Evolutionary conservation across 1,140 invertebrate genomes (phyloP), one percentile per base, ranked within the genome.

Genomic region (Babylonia areolata): DNA sequence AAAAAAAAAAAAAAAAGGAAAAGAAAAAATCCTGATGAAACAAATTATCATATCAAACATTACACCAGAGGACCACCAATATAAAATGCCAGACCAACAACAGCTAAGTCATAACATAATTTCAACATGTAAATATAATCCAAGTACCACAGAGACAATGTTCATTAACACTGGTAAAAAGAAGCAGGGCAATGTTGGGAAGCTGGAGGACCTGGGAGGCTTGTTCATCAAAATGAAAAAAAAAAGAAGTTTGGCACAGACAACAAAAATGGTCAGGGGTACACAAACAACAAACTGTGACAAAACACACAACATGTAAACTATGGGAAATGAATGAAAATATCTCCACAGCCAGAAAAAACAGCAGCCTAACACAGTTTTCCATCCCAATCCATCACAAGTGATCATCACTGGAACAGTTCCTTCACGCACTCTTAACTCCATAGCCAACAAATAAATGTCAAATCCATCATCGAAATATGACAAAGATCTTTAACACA

Each of bases 91-190:
- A 37, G 73, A 39, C 33, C 73, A 64, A 64, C 46, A 51, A 11
- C n/a, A n/a, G n/a, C 20, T 51, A 51, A 51, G 20, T n/a, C n/a
- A 51, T 51, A 51, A 71, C 73, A 75, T 75, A 75, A 75, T 35
- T 75, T 75, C 33, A 35, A 35, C 6, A 64, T 23, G 2, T 64
- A 64, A 64, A 64, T 64, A 64, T 23, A 64, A 23, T 23, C 6
- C 12, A 64, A 23, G 12, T 64, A 64, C 15, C 58, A 64, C 58
- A 64, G 58, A 23, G 15, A 64, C 20, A 64, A 12, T 64, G 15
- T 64, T 11, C 23, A 64, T 64, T 5, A 64, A 64, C 15, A 64
- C 58, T 6, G 58, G 20, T 11, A 51, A 20, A 51, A 20, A 51
- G 46, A 51, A 20, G 6, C 9, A 6, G 20, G 6, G 46, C 46